phyloP scores from a whole-genome alignment of 2,888 invertebrate species.

The Mesorhabditis sp. region DNA sequence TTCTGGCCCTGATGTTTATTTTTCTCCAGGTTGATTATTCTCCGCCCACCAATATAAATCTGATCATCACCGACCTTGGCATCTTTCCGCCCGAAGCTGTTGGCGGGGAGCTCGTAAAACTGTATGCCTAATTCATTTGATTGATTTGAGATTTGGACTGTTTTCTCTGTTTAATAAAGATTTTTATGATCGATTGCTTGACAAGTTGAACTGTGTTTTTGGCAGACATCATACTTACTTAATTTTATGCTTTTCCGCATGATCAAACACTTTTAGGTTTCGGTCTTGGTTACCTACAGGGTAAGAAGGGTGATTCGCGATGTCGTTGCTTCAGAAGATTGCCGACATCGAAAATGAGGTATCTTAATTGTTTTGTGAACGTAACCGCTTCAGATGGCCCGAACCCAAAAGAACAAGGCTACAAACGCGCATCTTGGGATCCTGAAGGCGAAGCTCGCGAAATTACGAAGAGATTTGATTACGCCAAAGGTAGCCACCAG shows the following conservation, averaged over 20 bases:
- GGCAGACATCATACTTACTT: neutral
- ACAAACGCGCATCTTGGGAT: conserved; percentile 97
- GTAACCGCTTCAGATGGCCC: conserved; percentile 77
- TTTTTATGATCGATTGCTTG: too few relatives aligned
- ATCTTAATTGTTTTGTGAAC: neutral
- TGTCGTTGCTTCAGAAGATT: conserved; percentile 92
- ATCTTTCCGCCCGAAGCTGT: conserved; percentile 93
- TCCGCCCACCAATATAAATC: conserved; percentile 83
- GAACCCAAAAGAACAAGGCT: conserved; percentile 98
- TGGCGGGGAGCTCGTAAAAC: conserved; percentile 90
- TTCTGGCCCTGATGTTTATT: neutral
- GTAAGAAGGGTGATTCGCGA: conserved; percentile 24
- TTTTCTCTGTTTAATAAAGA: too few relatives aligned
- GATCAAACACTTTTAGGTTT: neutral
- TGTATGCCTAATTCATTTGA: conserved; percentile 67
- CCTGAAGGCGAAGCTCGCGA: conserved; percentile 93
- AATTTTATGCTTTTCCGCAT: neutral
- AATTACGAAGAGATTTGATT: conserved; percentile 89
- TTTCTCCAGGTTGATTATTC: conserved; percentile 79
- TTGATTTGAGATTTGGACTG: too few relatives aligned
- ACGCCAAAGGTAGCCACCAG: conserved; percentile 76
- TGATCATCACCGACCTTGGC: conserved; percentile 91
- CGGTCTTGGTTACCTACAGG: neutral
- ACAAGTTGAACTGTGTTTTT: neutral
- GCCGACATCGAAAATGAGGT: conserved; percentile 95